A percentile compares a stretch with the other conserved stretches of the same genome.
Conservation (phyloP, 35 echinoderm and acorn worm species). For the Eucidaris tribuloides region DNA sequence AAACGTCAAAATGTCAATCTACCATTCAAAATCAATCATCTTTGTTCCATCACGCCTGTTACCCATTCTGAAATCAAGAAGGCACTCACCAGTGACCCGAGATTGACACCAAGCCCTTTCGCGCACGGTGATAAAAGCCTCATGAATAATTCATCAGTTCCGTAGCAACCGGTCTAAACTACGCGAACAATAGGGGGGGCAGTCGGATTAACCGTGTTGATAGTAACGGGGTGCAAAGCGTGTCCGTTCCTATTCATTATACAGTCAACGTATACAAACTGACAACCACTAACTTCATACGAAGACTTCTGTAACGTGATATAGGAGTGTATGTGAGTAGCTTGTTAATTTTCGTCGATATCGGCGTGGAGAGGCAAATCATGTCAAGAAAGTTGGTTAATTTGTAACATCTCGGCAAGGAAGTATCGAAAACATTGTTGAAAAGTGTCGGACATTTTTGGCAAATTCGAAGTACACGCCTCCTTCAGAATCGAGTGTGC, state of each 20-base stretch:
- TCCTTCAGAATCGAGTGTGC: no score
- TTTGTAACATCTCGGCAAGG: not conserved
- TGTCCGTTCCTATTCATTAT: not conserved
- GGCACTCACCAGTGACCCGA: no score
- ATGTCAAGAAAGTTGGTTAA: not conserved
- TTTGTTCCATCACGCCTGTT: no score
- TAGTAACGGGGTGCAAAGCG: slow-evolving; percentile 11
- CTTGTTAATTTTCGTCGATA: not conserved
- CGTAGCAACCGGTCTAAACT: slow-evolving; percentile 17
- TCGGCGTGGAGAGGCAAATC: not conserved
- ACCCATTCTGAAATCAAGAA: no score
- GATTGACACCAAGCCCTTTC: no score
- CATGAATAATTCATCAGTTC: no score
- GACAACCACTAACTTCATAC: not conserved
- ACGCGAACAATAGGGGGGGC: slow-evolving; percentile 4
- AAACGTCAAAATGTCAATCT: no score
- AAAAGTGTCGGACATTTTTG: no score
- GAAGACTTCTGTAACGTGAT: not conserved
- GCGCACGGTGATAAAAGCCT: no score
- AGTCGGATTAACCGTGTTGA: not conserved
- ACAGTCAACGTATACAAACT: not conserved
- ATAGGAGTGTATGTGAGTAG: not conserved
- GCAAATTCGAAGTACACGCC: no score
- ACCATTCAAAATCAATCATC: no score
- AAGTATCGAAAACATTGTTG: no score